Percentiles rank a stretch among this genome's conserved stretches.
phyloP scores from a whole-genome alignment of 2,113 vertebrate genomes.

The Larimichthys polyactis region DNA sequence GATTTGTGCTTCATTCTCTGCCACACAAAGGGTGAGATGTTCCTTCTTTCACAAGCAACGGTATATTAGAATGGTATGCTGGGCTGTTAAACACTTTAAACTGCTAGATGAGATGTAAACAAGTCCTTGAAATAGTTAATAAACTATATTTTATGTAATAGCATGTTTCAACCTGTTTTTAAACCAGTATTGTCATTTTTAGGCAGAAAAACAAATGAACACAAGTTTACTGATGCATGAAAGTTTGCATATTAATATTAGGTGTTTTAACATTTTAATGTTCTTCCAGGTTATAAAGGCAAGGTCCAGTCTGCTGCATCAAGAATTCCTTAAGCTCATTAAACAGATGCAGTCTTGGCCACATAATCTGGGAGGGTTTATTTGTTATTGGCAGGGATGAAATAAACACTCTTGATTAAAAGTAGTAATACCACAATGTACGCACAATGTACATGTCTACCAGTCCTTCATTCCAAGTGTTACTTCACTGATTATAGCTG shows the following conservation, averaged over 20 bases:
- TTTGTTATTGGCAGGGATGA: neutral
- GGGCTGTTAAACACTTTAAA: neutral
- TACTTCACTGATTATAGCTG: too few species aligned
- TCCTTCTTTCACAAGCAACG: neutral
- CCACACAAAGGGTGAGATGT: neutral
- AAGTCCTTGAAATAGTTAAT: neutral
- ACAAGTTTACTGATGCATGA: neutral
- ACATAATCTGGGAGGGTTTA: neutral
- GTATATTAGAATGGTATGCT: neutral
- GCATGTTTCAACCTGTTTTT: too few species aligned
- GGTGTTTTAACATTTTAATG: neutral
- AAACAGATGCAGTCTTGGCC: neutral
- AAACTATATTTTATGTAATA: neutral
- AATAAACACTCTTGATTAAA: neutral
- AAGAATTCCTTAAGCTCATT: neutral
- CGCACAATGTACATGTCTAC: neutral
- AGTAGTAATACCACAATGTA: neutral
- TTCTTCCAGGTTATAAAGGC: neutral
- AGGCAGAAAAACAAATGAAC: too few species aligned
- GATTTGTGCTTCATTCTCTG: slow-evolving; percentile 5
- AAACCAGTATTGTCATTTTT: neutral
- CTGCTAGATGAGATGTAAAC: too few species aligned
- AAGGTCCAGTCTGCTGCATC: neutral
- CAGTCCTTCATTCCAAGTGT: neutral
- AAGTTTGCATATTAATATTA: neutral